Conservation (phyloP, 30 jellyfish, hydroid and myxozoan genomes). For the Rhopilema esculentum region DNA sequence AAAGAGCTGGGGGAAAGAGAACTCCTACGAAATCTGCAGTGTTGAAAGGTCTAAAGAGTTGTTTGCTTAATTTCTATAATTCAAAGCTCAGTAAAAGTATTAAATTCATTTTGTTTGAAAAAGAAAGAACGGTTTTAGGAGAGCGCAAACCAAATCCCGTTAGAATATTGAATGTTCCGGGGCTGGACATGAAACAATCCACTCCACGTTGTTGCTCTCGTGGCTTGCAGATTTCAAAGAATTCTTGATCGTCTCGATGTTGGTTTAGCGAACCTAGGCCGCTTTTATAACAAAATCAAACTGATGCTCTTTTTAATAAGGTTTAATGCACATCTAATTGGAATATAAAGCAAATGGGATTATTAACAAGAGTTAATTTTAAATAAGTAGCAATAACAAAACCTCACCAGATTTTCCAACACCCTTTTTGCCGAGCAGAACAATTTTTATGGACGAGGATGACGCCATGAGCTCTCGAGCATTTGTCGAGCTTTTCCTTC, state of each 20-base stretch:
- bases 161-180: neutral
- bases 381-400: neutral
- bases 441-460: constrained; percentile 32
- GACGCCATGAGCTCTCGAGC: constrained; percentile 46
- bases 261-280: neutral
- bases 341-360: no score
- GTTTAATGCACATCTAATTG: no score
- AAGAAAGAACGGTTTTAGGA: neutral
- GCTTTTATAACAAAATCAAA: neutral
- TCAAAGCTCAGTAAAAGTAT: neutral
- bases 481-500: constrained; percentile 56
- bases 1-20: neutral
- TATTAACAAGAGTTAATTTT: no score
- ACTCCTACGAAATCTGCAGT: neutral
- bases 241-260: neutral
- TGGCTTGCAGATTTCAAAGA: neutral
- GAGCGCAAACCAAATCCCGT: neutral
- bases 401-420: constrained; percentile 76
- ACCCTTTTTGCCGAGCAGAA: constrained; percentile 67
- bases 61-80: neutral
- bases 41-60: neutral
- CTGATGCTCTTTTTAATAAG: no score
- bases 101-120: neutral
- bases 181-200: neutral
- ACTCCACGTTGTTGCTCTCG: neutral